Percentiles rank a stretch among this genome's conserved stretches.
Conservation (phyloP, 2,797 vertebrate species). For the Brachyalestes nurse region DNA sequence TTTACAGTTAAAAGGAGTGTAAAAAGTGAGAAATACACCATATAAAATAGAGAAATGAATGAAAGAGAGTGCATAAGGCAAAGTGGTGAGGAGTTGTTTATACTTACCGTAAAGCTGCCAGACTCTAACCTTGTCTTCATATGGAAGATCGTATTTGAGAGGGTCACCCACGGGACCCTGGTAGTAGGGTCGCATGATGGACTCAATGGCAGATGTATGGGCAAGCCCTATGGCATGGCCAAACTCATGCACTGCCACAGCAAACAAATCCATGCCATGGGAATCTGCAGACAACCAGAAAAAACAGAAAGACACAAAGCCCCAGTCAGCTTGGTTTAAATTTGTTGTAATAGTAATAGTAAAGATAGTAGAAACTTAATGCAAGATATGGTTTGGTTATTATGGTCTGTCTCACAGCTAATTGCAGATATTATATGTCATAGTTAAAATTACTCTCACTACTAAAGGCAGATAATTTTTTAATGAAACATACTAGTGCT, state of each 20-base stretch:
- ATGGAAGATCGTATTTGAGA: constrained; percentile 91
- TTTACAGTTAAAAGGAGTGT: background rate
- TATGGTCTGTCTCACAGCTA: too few relatives aligned
- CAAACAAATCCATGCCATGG: constrained; percentile 93
- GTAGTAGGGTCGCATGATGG: constrained; percentile 98
- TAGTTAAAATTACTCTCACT: too few relatives aligned
- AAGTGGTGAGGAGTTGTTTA: background rate
- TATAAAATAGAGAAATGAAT: background rate
- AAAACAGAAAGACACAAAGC: too few relatives aligned
- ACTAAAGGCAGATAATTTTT: too few relatives aligned
- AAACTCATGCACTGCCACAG: constrained; percentile 95
- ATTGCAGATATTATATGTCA: too few relatives aligned
- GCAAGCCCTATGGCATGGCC: constrained; percentile 95
- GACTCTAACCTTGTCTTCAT: constrained; percentile 91
- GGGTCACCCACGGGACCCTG: constrained; percentile 96
- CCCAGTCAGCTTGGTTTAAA: too few relatives aligned
- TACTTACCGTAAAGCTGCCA: constrained; percentile 94
- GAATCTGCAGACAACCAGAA: constrained; percentile 75
- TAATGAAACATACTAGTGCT: too few relatives aligned
- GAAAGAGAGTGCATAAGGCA: background rate
- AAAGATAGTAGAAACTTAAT: too few relatives aligned
- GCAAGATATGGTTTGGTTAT: too few relatives aligned
- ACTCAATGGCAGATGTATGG: constrained; percentile 89
- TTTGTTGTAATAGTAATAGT: too few relatives aligned
- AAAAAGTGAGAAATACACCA: background rate